phyloP scores from a whole-genome alignment of 2,113 vertebrate genomes.

The Cryptotis parvus region DNA sequence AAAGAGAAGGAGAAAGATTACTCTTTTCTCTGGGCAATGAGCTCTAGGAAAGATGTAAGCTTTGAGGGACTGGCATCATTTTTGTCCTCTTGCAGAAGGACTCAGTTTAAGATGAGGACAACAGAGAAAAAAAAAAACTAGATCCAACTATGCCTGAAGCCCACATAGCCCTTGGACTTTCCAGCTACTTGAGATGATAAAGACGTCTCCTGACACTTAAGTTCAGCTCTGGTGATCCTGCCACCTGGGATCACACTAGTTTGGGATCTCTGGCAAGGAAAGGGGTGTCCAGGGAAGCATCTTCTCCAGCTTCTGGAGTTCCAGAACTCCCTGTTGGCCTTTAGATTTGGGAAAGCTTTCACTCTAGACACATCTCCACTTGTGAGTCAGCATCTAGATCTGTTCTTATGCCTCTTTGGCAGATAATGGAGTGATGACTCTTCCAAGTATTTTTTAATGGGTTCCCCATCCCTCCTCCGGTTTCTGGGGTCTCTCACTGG shows the following conservation, averaged over 20 bases:
- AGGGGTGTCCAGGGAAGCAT: background rate
- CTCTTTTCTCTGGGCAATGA: slow-evolving; percentile 33
- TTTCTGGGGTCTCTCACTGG: background rate
- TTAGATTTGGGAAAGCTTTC: background rate
- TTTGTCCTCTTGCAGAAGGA: background rate
- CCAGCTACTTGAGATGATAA: background rate
- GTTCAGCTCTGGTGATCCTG: background rate
- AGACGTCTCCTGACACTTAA: background rate
- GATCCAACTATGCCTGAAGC: slow-evolving; percentile 3
- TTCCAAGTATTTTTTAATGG: background rate
- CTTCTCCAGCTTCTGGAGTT: background rate
- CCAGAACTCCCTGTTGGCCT: background rate
- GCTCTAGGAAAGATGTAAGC: background rate
- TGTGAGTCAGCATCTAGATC: background rate
- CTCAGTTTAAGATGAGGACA: background rate
- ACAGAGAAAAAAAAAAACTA: background rate
- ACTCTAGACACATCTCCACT: background rate
- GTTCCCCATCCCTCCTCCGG: background rate
- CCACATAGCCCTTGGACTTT: background rate
- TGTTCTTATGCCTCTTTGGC: background rate
- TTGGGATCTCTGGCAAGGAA: background rate
- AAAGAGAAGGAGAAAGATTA: background rate
- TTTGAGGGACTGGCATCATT: background rate
- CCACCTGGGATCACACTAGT: background rate
- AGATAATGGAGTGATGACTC: background rate